Base-by-base conservation (phyloP, 1,140 invertebrate species). In the Rhopalosiphum padi region DNA sequence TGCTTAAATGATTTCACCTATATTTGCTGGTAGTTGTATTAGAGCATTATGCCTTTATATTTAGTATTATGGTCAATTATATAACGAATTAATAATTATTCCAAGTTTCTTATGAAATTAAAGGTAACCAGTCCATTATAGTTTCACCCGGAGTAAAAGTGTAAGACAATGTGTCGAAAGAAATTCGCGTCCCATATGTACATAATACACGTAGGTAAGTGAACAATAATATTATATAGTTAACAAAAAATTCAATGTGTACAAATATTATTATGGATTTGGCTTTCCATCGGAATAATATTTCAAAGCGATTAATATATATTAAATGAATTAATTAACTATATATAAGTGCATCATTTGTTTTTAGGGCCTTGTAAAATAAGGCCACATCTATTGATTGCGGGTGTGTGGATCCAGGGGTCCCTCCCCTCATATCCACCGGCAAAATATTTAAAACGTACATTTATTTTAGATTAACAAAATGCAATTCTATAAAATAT, bases 341-440 rank as follows among this genome's bases (percentile, higher is more conserved):
- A 68, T 68, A 68, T 68, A 4, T 25, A 30, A 30, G 30, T 30
- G 15, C 60, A 68, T 68, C n/a, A 41, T 41, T 30, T 68, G 60
- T 68, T 68, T 60, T 68, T 68, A 68, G 60, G 60, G 60, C 60
- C 60, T 68, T 68, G 60, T 68, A n/a, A n/a, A n/a, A 68, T 68
- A 68, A 68, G 60, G 60, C 4, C 30, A 68, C 60, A 30, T n/a
- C 60, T 68, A 68, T 68, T 68, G 60, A 68, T 68, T n/a, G 60
- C 60, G 60, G 60, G 60, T 68, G 60, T 68, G 30, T 3, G n/a
- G 60, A 68, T 68, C 60, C 60, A 68, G 60, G 60, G 60, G 60
- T 68, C 60, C 60, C 9, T 68, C 60, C 11, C 11, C 60, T 68
- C 60, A n/a, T 30, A 68, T 68, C 30, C 30, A n/a, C 30, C 60